Percentiles rank a stretch among this genome's conserved stretches.
These are phyloP conservation scores for Enteromius radiatus DNA, from an alignment of 2,797 vertebrate species.

Conservation along the genomic window DNA sequence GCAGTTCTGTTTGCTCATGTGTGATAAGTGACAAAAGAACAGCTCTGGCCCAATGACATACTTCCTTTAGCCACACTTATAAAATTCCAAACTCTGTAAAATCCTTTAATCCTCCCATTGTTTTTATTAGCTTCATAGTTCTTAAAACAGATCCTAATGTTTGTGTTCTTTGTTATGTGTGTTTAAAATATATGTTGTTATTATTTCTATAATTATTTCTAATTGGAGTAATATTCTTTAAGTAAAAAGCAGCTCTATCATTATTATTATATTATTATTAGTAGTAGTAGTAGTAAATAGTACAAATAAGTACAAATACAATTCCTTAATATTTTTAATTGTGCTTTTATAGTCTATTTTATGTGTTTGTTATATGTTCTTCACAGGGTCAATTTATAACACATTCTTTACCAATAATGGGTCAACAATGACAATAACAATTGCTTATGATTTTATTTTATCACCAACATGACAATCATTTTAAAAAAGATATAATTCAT, in stretches of 20 bases:
- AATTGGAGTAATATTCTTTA: neutral
- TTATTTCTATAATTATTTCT: neutral
- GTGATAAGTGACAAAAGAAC: neutral
- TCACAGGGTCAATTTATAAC: neutral
- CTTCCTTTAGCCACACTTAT: neutral
- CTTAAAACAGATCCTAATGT: neutral
- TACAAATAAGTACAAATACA: no score
- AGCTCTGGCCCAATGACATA: neutral
- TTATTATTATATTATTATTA: neutral
- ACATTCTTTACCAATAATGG: neutral
- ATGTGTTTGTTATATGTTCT: neutral
- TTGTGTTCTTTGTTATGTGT: neutral
- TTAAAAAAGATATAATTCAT: neutral
- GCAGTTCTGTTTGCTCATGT: conserved; percentile 21
- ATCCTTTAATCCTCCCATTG: neutral
- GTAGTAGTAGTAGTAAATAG: no score
- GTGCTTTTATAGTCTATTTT: neutral
- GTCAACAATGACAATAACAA: neutral
- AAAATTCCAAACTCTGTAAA: neutral
- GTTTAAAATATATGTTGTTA: no score
- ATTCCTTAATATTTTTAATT: neutral
- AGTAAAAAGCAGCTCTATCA: neutral
- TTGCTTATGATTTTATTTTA: neutral
- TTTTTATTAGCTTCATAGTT: neutral
- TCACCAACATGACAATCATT: neutral